Evolutionary conservation across 2,888 invertebrate genomes (phyloP).

Genomic region (Chrysolina oricalcia): DNA sequence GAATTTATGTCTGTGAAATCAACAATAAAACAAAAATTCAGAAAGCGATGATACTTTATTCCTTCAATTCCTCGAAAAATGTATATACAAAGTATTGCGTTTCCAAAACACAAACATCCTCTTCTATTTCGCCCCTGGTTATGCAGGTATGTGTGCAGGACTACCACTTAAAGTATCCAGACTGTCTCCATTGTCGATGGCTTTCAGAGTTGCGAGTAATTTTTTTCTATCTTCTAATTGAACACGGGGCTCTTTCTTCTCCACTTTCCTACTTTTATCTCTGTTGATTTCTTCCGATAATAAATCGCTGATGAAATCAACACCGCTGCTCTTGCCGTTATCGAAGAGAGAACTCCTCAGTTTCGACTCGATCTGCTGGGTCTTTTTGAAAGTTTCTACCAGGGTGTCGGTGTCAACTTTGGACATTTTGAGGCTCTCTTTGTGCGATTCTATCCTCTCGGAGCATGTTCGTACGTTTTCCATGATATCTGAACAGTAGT

Average conservation of each 20-base stretch:
- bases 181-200: constrained; percentile 75
- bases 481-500: constrained; percentile 62
- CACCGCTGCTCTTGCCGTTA: constrained; percentile 58
- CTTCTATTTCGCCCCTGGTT: background rate
- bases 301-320: constrained; percentile 65
- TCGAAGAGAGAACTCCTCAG: constrained; percentile 64
- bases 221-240: constrained; percentile 73
- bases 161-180: constrained; percentile 58
- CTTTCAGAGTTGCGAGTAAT: constrained; percentile 77
- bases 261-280: constrained; percentile 53
- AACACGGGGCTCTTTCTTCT: constrained; percentile 59
- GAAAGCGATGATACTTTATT: constrained; percentile 36
- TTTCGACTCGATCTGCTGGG: constrained; percentile 73
- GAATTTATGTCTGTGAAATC: too few relatives aligned
- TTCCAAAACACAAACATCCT: background rate
- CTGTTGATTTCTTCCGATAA: constrained; percentile 64
- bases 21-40: background rate
- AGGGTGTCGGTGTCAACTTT: constrained; percentile 73
- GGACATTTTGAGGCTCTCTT: constrained; percentile 72
- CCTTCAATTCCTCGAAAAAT: constrained; percentile 29
- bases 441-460: constrained; percentile 72
- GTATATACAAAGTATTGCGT: constrained; percentile 22
- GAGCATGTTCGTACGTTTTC: constrained; percentile 61
- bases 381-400: constrained; percentile 73
- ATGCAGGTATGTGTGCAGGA: constrained; percentile 46